Conservation (phyloP, 1,140 invertebrate genomes). For the Ditylenchus dipsaci region DNA sequence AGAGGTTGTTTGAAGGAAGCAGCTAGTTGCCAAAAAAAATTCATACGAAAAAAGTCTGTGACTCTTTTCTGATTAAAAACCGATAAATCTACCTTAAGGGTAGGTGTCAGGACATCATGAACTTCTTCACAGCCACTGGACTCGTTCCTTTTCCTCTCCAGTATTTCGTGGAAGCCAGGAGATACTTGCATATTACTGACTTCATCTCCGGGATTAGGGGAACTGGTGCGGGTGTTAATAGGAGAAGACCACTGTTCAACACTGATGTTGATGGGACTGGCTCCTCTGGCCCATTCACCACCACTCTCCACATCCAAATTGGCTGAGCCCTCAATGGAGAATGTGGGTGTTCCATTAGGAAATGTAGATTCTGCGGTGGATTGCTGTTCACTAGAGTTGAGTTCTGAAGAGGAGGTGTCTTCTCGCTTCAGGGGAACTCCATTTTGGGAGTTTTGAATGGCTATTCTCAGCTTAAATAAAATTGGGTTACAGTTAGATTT, state of each 20-base stretch:
- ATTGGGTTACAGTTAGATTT: too few relatives aligned
- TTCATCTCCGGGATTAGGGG: not conserved
- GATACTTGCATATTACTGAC: too few relatives aligned
- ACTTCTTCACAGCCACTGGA: constrained; percentile 4
- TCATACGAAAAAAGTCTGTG: too few relatives aligned
- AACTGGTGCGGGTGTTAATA: not conserved
- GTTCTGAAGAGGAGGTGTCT: not conserved
- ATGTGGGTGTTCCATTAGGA: not conserved
- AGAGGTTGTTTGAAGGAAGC: too few relatives aligned
- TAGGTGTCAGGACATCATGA: constrained; percentile 37
- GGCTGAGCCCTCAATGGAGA: not conserved
- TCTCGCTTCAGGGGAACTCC: constrained; percentile 22
- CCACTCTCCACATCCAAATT: constrained; percentile 1
- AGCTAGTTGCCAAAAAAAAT: too few relatives aligned
- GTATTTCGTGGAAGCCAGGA: too few relatives aligned
- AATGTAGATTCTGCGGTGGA: not conserved
- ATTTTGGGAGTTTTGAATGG: constrained; percentile 44
- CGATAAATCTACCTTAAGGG: constrained; percentile 26
- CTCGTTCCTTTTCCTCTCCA: not conserved
- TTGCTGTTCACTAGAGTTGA: not conserved
- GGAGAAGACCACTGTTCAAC: not conserved
- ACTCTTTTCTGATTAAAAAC: too few relatives aligned
- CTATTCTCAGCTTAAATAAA: constrained; percentile 44
- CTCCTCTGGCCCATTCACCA: not conserved
- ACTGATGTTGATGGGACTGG: not conserved